phyloP scores from a whole-genome alignment of 2,888 invertebrate species.

The Meliscaeva auricollis region DNA sequence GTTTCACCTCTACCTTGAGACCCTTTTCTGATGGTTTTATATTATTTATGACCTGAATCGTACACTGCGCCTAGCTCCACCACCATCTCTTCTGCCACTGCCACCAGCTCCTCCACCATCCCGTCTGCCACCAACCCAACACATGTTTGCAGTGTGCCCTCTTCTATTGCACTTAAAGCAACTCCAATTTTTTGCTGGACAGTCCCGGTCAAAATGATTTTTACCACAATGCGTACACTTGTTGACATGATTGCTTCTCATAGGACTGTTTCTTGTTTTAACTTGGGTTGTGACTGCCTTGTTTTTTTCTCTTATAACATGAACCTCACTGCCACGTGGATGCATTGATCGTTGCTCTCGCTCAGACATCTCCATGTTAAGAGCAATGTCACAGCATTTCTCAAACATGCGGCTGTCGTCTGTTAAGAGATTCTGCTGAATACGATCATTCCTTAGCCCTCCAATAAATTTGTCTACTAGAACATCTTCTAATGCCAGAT shows the following conservation, averaged over 20 bases:
- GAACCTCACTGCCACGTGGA: slow-evolving; percentile 11
- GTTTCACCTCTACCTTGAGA: slow-evolving; percentile 13
- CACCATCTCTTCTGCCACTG: not conserved
- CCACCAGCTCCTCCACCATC: slow-evolving; percentile 41
- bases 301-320: slow-evolving; percentile 11
- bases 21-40: not conserved
- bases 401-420: slow-evolving; percentile 41
- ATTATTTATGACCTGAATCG: slow-evolving; percentile 25
- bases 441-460: slow-evolving; percentile 41
- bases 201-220: slow-evolving; percentile 9
- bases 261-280: not conserved
- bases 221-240: slow-evolving; percentile 26
- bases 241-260: not conserved
- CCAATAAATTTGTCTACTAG: slow-evolving; percentile 52
- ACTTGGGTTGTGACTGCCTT: not conserved
- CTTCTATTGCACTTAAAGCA: slow-evolving; percentile 34
- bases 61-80: slow-evolving; percentile 30
- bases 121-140: slow-evolving; percentile 9
- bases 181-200: slow-evolving; percentile 27
- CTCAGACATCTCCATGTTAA: slow-evolving; percentile 41
- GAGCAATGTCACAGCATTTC: slow-evolving; percentile 37
- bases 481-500: slow-evolving; percentile 51
- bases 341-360: slow-evolving; percentile 31
- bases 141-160: slow-evolving; percentile 22
- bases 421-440: slow-evolving; percentile 43